Base-by-base conservation (phyloP, 53 echinoderm and acorn worm species). In the Zoroaster sp. region DNA sequence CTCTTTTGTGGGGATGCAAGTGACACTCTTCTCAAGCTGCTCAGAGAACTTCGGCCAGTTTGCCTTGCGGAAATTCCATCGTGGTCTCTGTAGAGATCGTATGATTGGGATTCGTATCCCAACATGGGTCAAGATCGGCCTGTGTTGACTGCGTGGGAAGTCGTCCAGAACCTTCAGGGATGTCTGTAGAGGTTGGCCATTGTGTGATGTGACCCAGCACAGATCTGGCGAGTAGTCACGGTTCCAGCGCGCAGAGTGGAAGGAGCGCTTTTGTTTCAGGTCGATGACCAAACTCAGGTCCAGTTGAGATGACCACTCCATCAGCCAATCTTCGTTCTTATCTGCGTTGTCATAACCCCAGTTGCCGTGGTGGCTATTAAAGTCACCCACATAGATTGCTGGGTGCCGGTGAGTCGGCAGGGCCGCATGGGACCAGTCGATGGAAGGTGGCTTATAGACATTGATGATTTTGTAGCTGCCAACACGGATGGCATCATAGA, bases 361-460 rank as follows among this genome's bases (percentile, higher is more conserved):
- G 51, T 10, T 47, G 3, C 47, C 54, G 36, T n/a, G n/a, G n/a
- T n/a, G n/a, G n/a, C n/a, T n/a, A n/a, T 77, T 77, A 52, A 77
- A 77, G 53, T 77, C 77, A 1, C 77, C 77, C 77, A 77, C 77
- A 77, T 35, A 77, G 4, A 77, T 35, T 1, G 77, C 77, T 52
- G 52, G 77, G 49, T 76, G 77, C 47, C 47, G 49, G 31, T 42
- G 45, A 17, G 35, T 42, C 10, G 74, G 74, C 21, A 79, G 55
- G 18, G 7, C 17, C 3, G 53, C 21, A 6, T 79, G 2, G 55
- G 53, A 15, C 80, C 80, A 79, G 37, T 79, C 34, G 55, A 37
- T 34, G 15, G 80, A 38, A 43, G 80, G 80, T 23, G 80, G 55
- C 55, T 63, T 79, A 54, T 79, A 79, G 40, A 79, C 80, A 23